Conservation (phyloP, 2,888 invertebrate species). For the Pammene fasciana region DNA sequence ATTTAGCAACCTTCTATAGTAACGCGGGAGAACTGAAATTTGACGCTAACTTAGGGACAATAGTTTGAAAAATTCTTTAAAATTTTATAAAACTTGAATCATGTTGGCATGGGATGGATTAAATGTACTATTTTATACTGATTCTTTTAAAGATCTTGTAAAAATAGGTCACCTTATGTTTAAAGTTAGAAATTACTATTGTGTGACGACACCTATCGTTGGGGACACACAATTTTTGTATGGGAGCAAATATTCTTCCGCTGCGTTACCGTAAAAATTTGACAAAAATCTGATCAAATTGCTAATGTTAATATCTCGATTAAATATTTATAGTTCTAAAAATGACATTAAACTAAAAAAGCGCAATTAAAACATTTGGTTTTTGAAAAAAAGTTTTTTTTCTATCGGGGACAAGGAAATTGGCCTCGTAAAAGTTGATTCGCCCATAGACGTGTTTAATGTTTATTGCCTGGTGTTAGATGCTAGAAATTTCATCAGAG, state of each 20-base stretch:
- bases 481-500: no score
- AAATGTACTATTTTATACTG: neutral
- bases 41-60: neutral
- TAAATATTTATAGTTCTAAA: neutral
- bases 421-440: constrained; percentile 2
- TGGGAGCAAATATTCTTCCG: neutral
- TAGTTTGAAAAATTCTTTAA: neutral
- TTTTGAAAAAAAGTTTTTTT: neutral
- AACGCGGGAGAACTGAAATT: constrained; percentile 5
- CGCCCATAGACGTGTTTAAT: no score
- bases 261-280: neutral
- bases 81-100: neutral
- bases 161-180: neutral
- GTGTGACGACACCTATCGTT: neutral
- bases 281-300: neutral
- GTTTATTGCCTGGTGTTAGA: no score
- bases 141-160: neutral
- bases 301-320: neutral
- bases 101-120: neutral
- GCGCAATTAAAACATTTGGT: neutral
- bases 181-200: neutral
- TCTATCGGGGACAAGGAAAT: neutral
- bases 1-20: neutral
- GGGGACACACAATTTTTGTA: neutral
- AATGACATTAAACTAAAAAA: neutral